Evolutionary conservation across 2,113 vertebrate species (phyloP), one percentile per base, ranked within the genome.

Genomic region (Spilogale gracilis): DNA sequence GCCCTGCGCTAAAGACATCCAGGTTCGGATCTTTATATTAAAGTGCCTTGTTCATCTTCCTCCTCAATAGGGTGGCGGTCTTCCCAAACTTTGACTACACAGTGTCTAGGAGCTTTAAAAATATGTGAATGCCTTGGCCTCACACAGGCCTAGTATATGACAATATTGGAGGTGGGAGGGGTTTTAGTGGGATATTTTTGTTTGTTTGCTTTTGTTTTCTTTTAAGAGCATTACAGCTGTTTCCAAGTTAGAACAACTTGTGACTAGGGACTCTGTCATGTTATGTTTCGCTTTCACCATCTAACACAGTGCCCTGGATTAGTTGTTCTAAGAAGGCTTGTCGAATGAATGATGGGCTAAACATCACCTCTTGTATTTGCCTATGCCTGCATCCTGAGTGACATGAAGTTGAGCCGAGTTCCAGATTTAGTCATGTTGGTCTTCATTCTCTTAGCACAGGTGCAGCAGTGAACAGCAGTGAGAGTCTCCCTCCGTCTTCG

Each of bases 381-480:
- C 71, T 32, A 0, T 11, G 11, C 25, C 25, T 16, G 78, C 27
- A 8, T 30, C 11, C 4, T 52, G 20, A 48, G 9, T 21, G 74
- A 8, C 4, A 3, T 5, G 9, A 2, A 6, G 56, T 0, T 8
- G 63, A 32, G 38, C 61, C 60, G 56, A 30, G 88, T 98, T 98
- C 97, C 98, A 98, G 99, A 99, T 99, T 99, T 99, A 99, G 99
- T 99, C 99, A 99, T 99, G 98, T 98, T 98, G 99, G 98, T 99
- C 99, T 99, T 99, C 98, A 86, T 99, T 99, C 99, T 99, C 99
- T 99, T 99, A 99, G 99, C 99, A 99, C 99, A 99, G 99, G 99
- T 99, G 99, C 99, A 99, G 99, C 99, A 99, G 99, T 99, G 99
- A 99, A 99, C 99, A 99, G 99, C 99, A 99, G 99, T 96, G 99